phyloP scores from a whole-genome alignment of 2,113 vertebrate species.

The Chiloscyllium plagiosum region DNA sequence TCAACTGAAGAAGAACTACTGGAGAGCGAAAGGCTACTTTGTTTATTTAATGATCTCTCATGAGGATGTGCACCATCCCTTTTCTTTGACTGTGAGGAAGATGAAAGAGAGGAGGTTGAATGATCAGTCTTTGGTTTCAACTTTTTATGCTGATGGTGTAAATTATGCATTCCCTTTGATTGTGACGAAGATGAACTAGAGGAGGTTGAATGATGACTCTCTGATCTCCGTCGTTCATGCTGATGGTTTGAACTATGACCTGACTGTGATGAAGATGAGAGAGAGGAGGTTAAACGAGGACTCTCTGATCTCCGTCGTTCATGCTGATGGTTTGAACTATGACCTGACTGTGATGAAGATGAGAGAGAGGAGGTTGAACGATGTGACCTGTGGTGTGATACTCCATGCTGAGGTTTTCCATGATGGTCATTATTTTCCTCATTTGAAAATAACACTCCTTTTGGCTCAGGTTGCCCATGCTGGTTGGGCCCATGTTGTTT shows the following conservation, averaged over 20 bases:
- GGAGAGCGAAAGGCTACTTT: background rate
- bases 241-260: background rate
- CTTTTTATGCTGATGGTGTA: background rate
- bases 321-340: no score
- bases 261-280: background rate
- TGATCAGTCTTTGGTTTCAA: no score
- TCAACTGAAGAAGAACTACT: background rate
- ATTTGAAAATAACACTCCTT: background rate
- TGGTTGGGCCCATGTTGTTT: fast-evolving
- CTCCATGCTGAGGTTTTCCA: background rate
- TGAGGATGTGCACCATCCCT: no score
- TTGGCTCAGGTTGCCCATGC: background rate
- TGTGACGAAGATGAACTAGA: background rate
- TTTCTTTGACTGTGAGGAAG: background rate
- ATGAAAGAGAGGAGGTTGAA: no score
- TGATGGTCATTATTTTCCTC: background rate
- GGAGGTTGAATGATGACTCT: no score
- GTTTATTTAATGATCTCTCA: background rate
- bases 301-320: background rate
- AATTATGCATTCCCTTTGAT: background rate
- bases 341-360: no score
- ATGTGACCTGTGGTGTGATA: background rate
- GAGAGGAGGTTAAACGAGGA: background rate
- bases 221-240: no score
- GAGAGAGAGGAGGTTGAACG: no score